Percentiles rank a stretch among this genome's conserved stretches.
These are phyloP conservation scores for Pristionchus japonicus DNA, from an alignment of 2,888 invertebrate genomes.

Conservation along the genomic window DNA sequence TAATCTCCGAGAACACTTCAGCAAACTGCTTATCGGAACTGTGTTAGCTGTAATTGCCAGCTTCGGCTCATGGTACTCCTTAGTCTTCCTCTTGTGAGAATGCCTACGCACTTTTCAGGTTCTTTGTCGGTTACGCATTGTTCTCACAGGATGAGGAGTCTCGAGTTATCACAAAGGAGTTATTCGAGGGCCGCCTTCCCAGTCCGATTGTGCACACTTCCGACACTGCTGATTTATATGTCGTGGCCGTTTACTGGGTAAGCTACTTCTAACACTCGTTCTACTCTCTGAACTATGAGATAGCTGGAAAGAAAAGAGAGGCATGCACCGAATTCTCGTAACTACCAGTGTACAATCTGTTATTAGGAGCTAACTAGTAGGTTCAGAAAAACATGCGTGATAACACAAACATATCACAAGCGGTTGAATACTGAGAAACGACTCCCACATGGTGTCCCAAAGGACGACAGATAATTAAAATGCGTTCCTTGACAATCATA, in stretches of 20 bases:
- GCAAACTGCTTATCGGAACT: not conserved
- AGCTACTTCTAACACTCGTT: too few species aligned
- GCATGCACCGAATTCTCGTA: too few species aligned
- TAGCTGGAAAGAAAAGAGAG: too few species aligned
- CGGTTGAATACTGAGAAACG: too few species aligned
- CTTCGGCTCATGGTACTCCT: not conserved
- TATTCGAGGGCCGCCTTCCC: not conserved
- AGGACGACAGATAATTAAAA: too few species aligned
- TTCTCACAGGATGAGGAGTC: not conserved
- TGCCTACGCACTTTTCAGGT: not conserved
- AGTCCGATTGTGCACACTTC: not conserved
- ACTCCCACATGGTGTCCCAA: too few species aligned
- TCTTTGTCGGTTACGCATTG: not conserved
- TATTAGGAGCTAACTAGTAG: too few species aligned
- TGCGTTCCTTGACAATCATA: too few species aligned
- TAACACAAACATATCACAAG: too few species aligned
- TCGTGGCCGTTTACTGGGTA: not conserved
- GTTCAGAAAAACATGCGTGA: too few species aligned
- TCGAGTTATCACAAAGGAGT: not conserved
- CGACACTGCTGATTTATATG: not conserved
- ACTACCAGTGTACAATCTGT: too few species aligned
- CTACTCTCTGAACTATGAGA: too few species aligned
- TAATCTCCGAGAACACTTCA: not conserved
- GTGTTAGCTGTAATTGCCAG: not conserved
- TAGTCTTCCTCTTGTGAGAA: not conserved